Conservation (phyloP, 2,888 invertebrate genomes). For the Dermolepida albohirtum region DNA sequence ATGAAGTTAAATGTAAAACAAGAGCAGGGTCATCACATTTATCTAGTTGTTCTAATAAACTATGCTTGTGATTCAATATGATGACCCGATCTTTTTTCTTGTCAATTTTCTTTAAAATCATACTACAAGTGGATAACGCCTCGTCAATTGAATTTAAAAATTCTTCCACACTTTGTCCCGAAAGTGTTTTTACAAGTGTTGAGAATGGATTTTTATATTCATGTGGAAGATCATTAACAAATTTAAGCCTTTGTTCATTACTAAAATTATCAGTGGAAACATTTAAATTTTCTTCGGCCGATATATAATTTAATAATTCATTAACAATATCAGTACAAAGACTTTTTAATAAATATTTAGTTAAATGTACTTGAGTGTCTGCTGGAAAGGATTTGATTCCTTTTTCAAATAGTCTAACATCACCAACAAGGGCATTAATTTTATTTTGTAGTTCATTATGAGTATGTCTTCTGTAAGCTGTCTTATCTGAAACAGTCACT, state of each 20-base stretch:
- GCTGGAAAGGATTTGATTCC: slow-evolving; percentile 75
- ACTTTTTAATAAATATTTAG: slow-evolving; percentile 87
- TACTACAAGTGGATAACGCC: slow-evolving; percentile 77
- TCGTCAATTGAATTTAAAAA: slow-evolving; percentile 82
- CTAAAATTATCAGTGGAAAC: slow-evolving; percentile 71
- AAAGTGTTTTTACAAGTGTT: slow-evolving; percentile 76
- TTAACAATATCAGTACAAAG: slow-evolving; percentile 85
- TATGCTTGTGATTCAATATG: slow-evolving; percentile 83
- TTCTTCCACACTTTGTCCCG: slow-evolving; percentile 79
- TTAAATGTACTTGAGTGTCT: slow-evolving; percentile 75
- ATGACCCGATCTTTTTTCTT: slow-evolving; percentile 87
- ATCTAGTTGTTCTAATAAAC: slow-evolving; percentile 82
- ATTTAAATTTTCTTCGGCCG: slow-evolving; percentile 77
- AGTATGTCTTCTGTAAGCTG: slow-evolving; percentile 78
- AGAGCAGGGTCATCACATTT: slow-evolving; percentile 82
- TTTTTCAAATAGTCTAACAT: slow-evolving; percentile 84
- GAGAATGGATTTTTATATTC: slow-evolving; percentile 76
- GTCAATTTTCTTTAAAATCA: slow-evolving; percentile 89
- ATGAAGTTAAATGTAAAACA: slow-evolving; percentile 79
- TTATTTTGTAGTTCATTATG: slow-evolving; percentile 87
- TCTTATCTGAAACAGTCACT: slow-evolving; percentile 78
- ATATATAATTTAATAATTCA: slow-evolving; percentile 82
- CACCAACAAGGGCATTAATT: slow-evolving; percentile 79
- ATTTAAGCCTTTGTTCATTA: slow-evolving; percentile 77
- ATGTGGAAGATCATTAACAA: slow-evolving; percentile 75